Percentiles rank a stretch among this genome's conserved stretches.
phyloP scores from a whole-genome alignment of 1,140 invertebrate genomes.

The Dreissena rostriformis region DNA sequence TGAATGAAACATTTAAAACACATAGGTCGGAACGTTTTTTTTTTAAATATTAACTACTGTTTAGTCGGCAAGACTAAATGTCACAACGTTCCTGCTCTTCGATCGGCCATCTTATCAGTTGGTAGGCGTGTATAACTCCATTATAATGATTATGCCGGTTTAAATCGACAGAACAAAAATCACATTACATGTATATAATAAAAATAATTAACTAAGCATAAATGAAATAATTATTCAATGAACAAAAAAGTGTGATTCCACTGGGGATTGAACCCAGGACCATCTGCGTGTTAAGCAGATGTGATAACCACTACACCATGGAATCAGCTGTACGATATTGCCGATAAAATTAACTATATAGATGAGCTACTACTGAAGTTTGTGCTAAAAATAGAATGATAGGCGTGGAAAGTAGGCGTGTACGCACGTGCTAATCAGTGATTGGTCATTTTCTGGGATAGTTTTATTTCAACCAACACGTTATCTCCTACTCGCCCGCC shows the following conservation, averaged over 20 bases:
- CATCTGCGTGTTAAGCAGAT: slow-evolving; percentile 76
- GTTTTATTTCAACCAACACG: slow-evolving; percentile 2
- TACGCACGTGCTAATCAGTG: slow-evolving; percentile 2
- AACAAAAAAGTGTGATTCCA: slow-evolving; percentile 35
- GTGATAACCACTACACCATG: slow-evolving; percentile 78
- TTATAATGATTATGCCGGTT: too few relatives aligned
- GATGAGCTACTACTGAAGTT: not conserved
- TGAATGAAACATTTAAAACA: too few relatives aligned
- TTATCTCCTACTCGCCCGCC: not conserved
- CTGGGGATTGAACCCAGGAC: slow-evolving; percentile 70
- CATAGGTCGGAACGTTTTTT: too few relatives aligned
- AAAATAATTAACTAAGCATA: too few relatives aligned
- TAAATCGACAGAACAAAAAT: too few relatives aligned
- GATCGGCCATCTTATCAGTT: too few relatives aligned
- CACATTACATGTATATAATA: too few relatives aligned
- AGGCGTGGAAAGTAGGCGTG: slow-evolving; percentile 23
- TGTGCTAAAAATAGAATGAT: not conserved
- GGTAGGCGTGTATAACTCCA: too few relatives aligned
- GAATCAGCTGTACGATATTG: slow-evolving; percentile 24
- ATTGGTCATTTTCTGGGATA: slow-evolving; percentile 13
- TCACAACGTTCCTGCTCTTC: too few relatives aligned
- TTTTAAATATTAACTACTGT: too few relatives aligned
- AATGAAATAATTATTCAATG: too few relatives aligned
- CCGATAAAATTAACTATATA: not conserved
- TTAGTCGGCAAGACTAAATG: too few relatives aligned